Evolutionary conservation across 2,113 vertebrate species (phyloP), one percentile per base, ranked within the genome.

Genomic region (Fulica atra): DNA sequence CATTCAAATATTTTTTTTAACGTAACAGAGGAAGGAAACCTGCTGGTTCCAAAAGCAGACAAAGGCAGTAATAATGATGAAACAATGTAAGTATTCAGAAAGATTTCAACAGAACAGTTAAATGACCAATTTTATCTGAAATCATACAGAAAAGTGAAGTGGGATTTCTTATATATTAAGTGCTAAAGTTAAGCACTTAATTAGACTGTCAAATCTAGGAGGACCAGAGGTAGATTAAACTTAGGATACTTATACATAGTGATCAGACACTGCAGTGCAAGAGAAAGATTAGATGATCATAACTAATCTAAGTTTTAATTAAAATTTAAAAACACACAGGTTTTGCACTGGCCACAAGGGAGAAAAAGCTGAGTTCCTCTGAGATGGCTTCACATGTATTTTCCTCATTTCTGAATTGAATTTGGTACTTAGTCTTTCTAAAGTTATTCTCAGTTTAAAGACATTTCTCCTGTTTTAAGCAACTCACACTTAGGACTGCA

Each of bases 241-340:
- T 95, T 83, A 53, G 60, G 76, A 90, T 95, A 93, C 71, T 88
- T 92, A 74, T 16, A 93, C 14, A 36, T 28, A 93, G 82, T 11
- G 80, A 92, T 95, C 93, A 94, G 92, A 84, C 74, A 84, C 72
- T 83, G 72, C 76, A 93, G 90, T 88, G 90, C 71, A 92, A 92
- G 92, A 51, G 51, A 86, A 93, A 94, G 82, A 96, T 94, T 88
- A 93, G 85, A 96, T 93, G 92, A 96, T 96, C 92, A 93, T 83
- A 92, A 95, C 92, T 94, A 95, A 95, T 96, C 79, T 92, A 95
- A 96, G 68, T 95, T 97, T 96, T 96, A 97, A 97, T 95, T 95
- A 96, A 96, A 97, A 95, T 84, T 90, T 88, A 93, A 95, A 96
- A 94, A 85, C 53, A 86, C 79, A 74, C 72, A 86, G 86, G 84